Base-by-base conservation (phyloP, 2,888 invertebrate species). In the Erpobdella octoculata region DNA sequence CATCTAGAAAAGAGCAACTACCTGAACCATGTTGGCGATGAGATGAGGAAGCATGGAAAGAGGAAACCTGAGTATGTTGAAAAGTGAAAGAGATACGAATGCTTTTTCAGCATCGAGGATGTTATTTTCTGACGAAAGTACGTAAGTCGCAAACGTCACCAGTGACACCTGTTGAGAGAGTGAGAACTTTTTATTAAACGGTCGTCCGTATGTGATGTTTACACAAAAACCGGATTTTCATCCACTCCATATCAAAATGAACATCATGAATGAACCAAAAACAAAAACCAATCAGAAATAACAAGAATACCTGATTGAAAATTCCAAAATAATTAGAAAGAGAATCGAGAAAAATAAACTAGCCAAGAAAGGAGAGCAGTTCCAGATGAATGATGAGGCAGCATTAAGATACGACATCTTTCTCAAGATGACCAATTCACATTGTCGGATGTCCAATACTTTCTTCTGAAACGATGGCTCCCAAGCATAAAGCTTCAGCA, bases 361-460 rank as follows among this genome's bases (percentile, higher is more conserved):
- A 21, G 93, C 94, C 89, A 95, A 85, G 85, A 94, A 94, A 8
- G 95, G 95, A 0, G 94, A 92, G 81, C 92, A 92, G 1, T 91
- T 91, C 93, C 94, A 96, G 77, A 93, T 89, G 82, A 95, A 93
- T 68, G 92, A 91, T 21, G 91, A 91, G 41, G 90, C 89, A 31
- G 83, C 81, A 74, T 81, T 81, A 6, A 83, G 78, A 83, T 93
- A 92, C 0, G 95, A 93, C 0, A 92, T 89, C 77, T 90, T 88
- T 82, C 90, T 91, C 74, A 96, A 86, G 21, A 93, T 90, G 25
- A 89, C 86, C 81, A 95, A 89, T 85, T 97, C 96, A 81, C 91
- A 90, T 76, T 88, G 87, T 79, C 97, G 88, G 77, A 95, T 93
- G 79, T 89, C 79, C 38, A 81, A 75, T 5, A 85, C 79, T 78